Evolutionary conservation across 2,888 invertebrate species (phyloP).

Genomic region (Mesochorus sp.): DNA sequence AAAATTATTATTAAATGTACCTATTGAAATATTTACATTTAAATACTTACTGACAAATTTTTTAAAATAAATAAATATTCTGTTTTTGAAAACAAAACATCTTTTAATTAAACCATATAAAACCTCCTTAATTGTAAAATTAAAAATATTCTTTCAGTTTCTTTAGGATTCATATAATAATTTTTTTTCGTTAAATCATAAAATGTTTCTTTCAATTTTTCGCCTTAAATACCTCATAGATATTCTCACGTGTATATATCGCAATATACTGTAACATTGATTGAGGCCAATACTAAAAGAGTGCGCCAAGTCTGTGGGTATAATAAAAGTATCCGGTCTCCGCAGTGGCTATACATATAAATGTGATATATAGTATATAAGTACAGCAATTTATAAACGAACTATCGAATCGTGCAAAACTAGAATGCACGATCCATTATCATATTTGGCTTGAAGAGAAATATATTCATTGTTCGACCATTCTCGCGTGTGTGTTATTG

Average conservation of each 20-base stretch:
- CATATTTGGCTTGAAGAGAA: conserved; percentile 42
- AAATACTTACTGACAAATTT: too few species aligned
- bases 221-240: background rate
- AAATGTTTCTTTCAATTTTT: background rate
- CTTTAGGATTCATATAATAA: too few species aligned
- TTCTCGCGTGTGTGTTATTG: conserved; percentile 20
- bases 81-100: too few species aligned
- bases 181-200: too few species aligned
- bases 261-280: conserved; percentile 10
- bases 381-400: background rate
- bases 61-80: too few species aligned
- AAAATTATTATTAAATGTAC: too few species aligned
- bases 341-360: background rate
- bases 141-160: too few species aligned
- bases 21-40: too few species aligned
- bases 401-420: conserved; percentile 42
- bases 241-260: background rate
- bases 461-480: conserved; percentile 46
- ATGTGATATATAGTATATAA: background rate
- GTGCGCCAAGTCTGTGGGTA: background rate
- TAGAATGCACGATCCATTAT: conserved; percentile 40
- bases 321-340: background rate
- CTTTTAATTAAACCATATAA: too few species aligned
- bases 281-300: conserved; percentile 18
- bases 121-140: too few species aligned